phyloP scores from a whole-genome alignment of 1,140 invertebrate species.

The Drosophila grimshawi region DNA sequence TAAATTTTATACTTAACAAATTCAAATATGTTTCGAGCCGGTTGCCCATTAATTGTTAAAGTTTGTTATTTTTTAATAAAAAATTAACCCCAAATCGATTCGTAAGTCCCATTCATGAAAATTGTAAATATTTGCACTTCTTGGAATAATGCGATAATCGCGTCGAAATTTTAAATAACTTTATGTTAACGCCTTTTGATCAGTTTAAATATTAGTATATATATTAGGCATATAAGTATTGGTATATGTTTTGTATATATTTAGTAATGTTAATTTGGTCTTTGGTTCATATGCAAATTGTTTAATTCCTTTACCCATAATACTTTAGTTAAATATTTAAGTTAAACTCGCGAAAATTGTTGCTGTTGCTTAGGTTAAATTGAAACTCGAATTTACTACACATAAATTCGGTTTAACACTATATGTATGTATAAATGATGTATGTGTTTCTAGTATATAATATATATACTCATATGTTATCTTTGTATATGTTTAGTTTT shows the following conservation, averaged over 20 bases:
- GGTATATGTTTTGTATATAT: constrained; percentile 50
- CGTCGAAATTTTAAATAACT: constrained; percentile 50
- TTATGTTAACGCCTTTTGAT: constrained; percentile 55
- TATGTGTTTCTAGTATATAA: constrained; percentile 7
- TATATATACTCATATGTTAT: constrained; percentile 29
- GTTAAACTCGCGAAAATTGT: constrained; percentile 76
- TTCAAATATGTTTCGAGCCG: constrained; percentile 21
- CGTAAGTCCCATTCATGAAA: constrained; percentile 23
- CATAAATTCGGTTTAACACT: constrained; percentile 80
- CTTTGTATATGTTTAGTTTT: constrained; percentile 21
- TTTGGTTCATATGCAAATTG: constrained; percentile 62
- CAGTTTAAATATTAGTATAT: constrained; percentile 27
- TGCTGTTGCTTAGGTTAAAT: constrained; percentile 71
- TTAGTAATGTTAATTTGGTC: constrained; percentile 52
- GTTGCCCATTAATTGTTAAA: constrained; percentile 28
- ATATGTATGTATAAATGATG: constrained; percentile 55
- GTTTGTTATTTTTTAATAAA: background rate
- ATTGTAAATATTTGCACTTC: constrained; percentile 78
- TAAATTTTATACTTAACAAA: constrained; percentile 42
- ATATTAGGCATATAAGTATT: constrained; percentile 46
- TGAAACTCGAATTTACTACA: constrained; percentile 78
- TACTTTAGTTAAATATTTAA: constrained; percentile 57
- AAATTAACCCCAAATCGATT: constrained; percentile 18
- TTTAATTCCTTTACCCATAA: constrained; percentile 64
- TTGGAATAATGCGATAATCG: constrained; percentile 29